phyloP scores from a whole-genome alignment of 2,797 vertebrate species.

The Mormyrus hasselquistii region DNA sequence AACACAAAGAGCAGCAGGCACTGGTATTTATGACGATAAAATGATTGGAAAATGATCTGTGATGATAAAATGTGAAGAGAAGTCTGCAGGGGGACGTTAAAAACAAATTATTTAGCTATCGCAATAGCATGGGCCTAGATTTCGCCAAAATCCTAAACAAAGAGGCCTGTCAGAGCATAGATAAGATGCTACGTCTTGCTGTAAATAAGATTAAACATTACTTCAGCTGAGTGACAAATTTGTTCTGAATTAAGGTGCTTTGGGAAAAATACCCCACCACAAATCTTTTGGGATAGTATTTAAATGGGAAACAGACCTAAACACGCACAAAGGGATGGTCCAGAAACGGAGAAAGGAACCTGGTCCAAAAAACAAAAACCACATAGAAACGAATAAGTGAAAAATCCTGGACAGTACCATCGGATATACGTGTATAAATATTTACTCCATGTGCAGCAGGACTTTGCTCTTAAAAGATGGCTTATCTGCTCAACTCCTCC shows the following conservation, averaged over 20 bases:
- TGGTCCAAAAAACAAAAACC: neutral
- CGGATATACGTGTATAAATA: neutral
- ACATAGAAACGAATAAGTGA: neutral
- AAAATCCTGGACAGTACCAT: neutral
- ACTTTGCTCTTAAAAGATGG: constrained; percentile 7
- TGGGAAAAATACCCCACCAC: neutral
- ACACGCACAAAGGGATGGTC: neutral
- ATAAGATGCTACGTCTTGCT: neutral
- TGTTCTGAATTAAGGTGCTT: constrained; percentile 14
- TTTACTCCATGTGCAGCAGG: neutral
- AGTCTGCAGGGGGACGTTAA: neutral
- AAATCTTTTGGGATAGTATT: constrained; percentile 11
- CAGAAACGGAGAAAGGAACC: neutral
- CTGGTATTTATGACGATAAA: neutral
- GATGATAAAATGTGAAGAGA: neutral
- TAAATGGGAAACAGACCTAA: constrained; percentile 15
- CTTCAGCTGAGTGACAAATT: neutral
- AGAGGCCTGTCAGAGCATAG: neutral
- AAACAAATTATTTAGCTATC: neutral
- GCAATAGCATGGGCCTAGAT: neutral
- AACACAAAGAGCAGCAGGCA: neutral
- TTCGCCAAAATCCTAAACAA: neutral
- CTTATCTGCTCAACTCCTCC: constrained; percentile 30
- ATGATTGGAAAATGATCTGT: neutral
- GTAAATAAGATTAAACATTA: neutral